Evolutionary conservation across 2,113 vertebrate genomes (phyloP).

Genomic region (Poeciliopsis occidentalis): DNA sequence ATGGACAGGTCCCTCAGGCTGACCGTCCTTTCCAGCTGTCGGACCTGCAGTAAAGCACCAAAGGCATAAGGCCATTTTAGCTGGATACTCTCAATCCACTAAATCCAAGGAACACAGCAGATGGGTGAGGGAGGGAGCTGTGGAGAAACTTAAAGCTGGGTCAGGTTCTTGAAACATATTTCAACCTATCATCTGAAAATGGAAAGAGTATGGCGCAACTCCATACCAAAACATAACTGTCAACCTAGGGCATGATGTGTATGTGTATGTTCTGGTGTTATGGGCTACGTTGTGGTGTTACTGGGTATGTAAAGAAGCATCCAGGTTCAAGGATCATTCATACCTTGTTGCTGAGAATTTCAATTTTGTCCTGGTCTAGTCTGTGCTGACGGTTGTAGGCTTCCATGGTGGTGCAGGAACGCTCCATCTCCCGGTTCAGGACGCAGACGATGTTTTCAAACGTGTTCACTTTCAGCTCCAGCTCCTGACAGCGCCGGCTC

Average conservation of each 20-base stretch:
- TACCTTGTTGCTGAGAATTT: constrained; percentile 92
- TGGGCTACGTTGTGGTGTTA: no score
- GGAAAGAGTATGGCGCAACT: no score
- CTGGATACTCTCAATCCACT: no score
- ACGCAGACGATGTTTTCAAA: constrained; percentile 98
- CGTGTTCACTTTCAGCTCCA: constrained; percentile 89
- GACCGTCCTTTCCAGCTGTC: constrained; percentile 94
- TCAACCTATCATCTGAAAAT: no score
- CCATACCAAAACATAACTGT: no score
- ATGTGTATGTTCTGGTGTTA: no score
- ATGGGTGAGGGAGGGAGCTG: no score
- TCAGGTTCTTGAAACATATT: no score
- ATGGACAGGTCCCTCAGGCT: constrained; percentile 93
- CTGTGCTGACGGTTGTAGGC: constrained; percentile 90
- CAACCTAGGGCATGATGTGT: no score
- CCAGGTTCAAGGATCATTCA: not conserved
- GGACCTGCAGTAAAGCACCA: constrained; percentile 81
- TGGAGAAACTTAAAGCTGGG: no score
- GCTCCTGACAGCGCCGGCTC: constrained; percentile 82
- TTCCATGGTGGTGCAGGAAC: constrained; percentile 87
- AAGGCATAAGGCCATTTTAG: not conserved
- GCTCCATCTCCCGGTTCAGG: constrained; percentile 94
- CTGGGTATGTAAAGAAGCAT: not conserved
- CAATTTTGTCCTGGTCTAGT: constrained; percentile 93
- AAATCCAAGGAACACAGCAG: no score